Conservation (phyloP, 2,888 invertebrate species). For the Tinea pellionella region DNA sequence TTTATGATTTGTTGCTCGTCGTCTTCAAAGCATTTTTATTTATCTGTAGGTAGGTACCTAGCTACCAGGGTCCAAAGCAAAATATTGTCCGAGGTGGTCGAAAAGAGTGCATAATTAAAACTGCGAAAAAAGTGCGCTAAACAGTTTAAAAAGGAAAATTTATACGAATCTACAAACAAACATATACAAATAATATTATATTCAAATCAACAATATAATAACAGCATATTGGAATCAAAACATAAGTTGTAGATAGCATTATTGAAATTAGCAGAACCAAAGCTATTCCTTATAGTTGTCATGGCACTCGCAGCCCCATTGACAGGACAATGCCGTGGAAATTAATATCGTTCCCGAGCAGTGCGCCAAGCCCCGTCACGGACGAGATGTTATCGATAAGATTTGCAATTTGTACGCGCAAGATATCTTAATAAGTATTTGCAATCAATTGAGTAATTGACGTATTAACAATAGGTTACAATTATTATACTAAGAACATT, state of each 20-base stretch:
- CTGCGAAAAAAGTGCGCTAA: no score
- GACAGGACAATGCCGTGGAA: conserved; percentile 41
- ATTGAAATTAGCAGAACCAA: conserved; percentile 2
- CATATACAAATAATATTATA: no score
- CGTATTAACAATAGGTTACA: not conserved
- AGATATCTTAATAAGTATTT: conserved; percentile 4
- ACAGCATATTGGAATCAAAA: not conserved
- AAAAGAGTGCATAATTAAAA: no score
- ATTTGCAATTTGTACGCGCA: conserved; percentile 9
- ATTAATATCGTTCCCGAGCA: not conserved
- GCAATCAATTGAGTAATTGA: not conserved
- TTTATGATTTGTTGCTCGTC: no score
- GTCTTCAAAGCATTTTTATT: no score
- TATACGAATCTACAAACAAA: no score
- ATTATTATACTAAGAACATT: no score
- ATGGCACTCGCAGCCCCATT: conserved; percentile 19
- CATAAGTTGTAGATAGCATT: not conserved
- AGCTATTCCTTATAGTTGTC: not conserved
- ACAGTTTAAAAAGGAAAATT: no score
- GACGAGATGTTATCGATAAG: conserved; percentile 7
- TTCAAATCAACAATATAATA: no score
- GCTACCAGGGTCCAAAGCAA: no score
- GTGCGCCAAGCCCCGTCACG: conserved; percentile 2
- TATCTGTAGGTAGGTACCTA: no score
- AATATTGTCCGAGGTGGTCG: no score